A percentile compares a stretch with the other conserved stretches of the same genome.
Conservation (phyloP, 2,113 vertebrate genomes). For the Hyla sarda region DNA sequence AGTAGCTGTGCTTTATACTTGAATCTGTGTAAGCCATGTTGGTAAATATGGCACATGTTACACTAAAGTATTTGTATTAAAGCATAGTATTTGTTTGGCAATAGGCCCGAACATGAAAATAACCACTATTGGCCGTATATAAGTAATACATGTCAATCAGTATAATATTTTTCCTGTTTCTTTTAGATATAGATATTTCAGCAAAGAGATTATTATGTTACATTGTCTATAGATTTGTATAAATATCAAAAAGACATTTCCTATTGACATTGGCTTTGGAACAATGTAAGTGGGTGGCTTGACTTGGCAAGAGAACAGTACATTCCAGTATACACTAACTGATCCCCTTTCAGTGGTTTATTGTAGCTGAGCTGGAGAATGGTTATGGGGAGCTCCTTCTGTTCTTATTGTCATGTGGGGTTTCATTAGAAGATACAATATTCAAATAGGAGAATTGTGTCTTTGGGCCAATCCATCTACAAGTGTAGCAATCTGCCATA, state of each 20-base stretch:
- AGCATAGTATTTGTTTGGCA: no score
- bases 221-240: neutral
- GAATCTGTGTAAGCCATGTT: neutral
- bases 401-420: conserved; percentile 53
- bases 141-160: neutral
- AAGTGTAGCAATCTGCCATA: conserved; percentile 31
- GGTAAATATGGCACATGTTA: no score
- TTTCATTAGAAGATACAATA: conserved; percentile 57
- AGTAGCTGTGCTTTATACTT: neutral
- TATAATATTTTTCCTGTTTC: neutral
- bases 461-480: conserved; percentile 49
- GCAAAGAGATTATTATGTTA: neutral
- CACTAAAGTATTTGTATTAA: no score
- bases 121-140: no score
- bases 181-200: neutral
- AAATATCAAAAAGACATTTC: neutral
- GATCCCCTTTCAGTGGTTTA: neutral
- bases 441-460: conserved; percentile 43
- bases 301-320: neutral
- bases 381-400: neutral
- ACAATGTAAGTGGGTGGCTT: neutral
- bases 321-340: neutral
- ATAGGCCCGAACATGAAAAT: no score
- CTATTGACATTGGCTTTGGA: neutral
- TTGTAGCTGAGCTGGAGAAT: neutral